phyloP scores from a whole-genome alignment of 2,113 vertebrate genomes.

The Oreochromis aureus region DNA sequence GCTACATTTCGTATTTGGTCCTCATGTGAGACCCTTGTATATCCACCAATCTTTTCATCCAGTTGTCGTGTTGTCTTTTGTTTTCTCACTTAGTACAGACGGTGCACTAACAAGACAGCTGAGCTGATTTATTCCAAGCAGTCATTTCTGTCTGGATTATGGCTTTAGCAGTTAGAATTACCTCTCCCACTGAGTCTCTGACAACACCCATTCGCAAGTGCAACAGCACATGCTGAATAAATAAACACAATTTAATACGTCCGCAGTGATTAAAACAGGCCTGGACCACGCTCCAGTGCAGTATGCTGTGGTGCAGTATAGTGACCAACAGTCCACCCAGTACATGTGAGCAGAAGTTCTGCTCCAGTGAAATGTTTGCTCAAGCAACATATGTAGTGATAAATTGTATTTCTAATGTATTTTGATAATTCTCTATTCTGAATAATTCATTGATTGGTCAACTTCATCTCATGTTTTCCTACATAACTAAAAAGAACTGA shows the following conservation, averaged over 20 bases:
- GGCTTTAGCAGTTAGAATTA: neutral
- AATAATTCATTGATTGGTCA: neutral
- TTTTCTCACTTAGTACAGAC: neutral
- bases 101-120: neutral
- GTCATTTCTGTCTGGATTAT: neutral
- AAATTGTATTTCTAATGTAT: neutral
- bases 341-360: neutral
- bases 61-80: accelerated
- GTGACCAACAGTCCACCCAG: neutral
- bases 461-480: neutral
- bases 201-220: neutral
- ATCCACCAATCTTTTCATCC: neutral
- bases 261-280: neutral
- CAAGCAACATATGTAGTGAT: neutral
- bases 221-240: neutral
- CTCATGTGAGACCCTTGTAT: accelerated
- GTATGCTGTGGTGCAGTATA: accelerated
- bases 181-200: neutral
- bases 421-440: neutral
- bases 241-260: neutral
- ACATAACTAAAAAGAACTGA: accelerated
- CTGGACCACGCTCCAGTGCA: neutral
- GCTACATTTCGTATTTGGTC: neutral
- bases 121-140: neutral
- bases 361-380: neutral